phyloP scores from a whole-genome alignment of 64 coral and sea anemone species.

The Dendrophyllia cribrosa region DNA sequence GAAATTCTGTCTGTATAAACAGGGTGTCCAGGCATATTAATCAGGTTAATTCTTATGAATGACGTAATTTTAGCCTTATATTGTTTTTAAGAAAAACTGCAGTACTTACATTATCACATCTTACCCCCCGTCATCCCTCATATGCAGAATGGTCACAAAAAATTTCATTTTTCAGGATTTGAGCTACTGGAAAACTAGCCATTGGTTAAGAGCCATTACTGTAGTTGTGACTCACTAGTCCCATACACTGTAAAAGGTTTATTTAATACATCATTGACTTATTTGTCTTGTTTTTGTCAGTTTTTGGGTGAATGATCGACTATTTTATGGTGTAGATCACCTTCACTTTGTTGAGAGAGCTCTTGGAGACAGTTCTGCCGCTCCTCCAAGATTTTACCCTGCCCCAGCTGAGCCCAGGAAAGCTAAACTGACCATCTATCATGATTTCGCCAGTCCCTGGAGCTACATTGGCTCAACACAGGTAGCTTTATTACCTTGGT shows the following conservation, averaged over 20 bases:
- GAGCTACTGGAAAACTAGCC: too few relatives aligned
- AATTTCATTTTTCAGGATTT: too few relatives aligned
- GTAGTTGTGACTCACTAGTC: too few relatives aligned
- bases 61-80: too few relatives aligned
- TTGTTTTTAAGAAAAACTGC: too few relatives aligned
- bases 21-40: too few relatives aligned
- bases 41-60: too few relatives aligned
- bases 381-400: constrained; percentile 43
- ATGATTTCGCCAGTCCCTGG: constrained; percentile 97
- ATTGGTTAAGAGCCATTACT: too few relatives aligned
- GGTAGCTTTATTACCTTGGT: constrained; percentile 29
- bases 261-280: not conserved
- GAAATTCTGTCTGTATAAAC: too few relatives aligned
- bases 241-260: not conserved
- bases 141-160: too few relatives aligned
- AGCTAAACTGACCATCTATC: constrained; percentile 86
- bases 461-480: constrained; percentile 96
- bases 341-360: constrained; percentile 92
- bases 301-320: constrained; percentile 86
- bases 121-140: too few relatives aligned
- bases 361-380: constrained; percentile 69
- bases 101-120: too few relatives aligned
- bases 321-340: constrained; percentile 92
- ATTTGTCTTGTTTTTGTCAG: constrained; percentile 25
- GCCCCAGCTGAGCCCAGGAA: constrained; percentile 51